phyloP scores from a whole-genome alignment of 2,888 invertebrate species.

The Drosophila heteroneura region DNA sequence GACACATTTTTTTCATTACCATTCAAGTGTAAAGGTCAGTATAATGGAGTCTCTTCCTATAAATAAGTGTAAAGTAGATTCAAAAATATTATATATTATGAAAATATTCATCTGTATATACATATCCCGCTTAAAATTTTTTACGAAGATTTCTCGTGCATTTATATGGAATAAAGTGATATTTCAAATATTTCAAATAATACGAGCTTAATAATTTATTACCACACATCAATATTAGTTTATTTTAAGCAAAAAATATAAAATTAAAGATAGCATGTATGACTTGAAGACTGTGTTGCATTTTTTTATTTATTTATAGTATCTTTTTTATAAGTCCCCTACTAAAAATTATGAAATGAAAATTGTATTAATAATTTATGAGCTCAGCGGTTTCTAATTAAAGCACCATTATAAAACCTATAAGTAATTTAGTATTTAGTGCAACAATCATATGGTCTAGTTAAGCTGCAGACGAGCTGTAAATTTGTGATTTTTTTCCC shows the following conservation, averaged over 20 bases:
- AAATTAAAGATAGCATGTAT: accelerated
- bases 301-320: no score
- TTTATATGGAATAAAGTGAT: background rate
- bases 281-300: background rate
- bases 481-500: conserved; percentile 43
- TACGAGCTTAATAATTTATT: background rate
- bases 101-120: background rate
- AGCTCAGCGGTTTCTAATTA: background rate
- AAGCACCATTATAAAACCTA: background rate
- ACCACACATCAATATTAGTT: accelerated
- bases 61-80: background rate
- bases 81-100: background rate
- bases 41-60: background rate
- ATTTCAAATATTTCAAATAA: background rate
- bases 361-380: background rate
- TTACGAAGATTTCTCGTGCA: background rate
- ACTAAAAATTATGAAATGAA: background rate
- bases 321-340: background rate
- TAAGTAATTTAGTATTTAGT: conserved; percentile 32
- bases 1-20: background rate
- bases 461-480: conserved; percentile 42
- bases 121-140: background rate
- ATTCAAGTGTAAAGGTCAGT: background rate
- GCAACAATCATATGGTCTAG: conserved; percentile 31
- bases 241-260: background rate